phyloP scores from a whole-genome alignment of 2,888 invertebrate species.

The Sclerodermus sp. region DNA sequence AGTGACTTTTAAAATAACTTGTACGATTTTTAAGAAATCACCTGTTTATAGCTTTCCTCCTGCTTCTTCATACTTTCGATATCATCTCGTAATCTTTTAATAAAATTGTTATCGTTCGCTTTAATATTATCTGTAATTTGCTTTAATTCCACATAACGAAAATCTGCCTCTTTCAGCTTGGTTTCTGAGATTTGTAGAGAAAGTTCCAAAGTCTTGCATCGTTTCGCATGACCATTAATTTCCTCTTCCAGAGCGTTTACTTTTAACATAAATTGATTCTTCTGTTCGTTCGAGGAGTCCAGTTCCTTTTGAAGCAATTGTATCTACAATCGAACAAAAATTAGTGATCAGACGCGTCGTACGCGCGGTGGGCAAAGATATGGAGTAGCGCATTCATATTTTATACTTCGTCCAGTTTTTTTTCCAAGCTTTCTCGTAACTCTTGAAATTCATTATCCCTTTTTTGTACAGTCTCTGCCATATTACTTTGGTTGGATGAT shows the following conservation, averaged over 20 bases:
- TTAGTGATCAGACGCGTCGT: too few relatives aligned
- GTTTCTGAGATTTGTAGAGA: conserved; percentile 3
- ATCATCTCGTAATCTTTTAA: conserved; percentile 14
- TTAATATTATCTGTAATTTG: background rate
- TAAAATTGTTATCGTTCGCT: conserved; percentile 5
- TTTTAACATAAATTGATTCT: conserved; percentile 13
- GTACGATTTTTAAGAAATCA: too few relatives aligned
- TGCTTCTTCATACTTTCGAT: conserved; percentile 3
- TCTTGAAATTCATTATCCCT: background rate
- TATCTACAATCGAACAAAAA: conserved; percentile 9
- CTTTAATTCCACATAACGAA: conserved; percentile 9
- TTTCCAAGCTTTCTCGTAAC: conserved; percentile 1
- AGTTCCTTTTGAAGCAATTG: conserved; percentile 10
- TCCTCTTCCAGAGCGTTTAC: conserved; percentile 6
- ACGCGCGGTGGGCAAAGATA: background rate
- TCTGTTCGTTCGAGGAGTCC: conserved; percentile 8
- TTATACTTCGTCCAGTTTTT: conserved; percentile 3
- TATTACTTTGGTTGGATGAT: conserved; percentile 3
- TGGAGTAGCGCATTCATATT: background rate
- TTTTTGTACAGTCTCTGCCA: conserved; percentile 7
- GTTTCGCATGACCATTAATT: background rate
- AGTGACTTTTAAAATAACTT: too few relatives aligned
- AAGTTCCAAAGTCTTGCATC: conserved; percentile 3
- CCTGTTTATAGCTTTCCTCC: too few relatives aligned
- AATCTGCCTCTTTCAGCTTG: conserved; percentile 11